Evolutionary conservation across 2,113 vertebrate species (phyloP), one percentile per base, ranked within the genome.

Genomic region (Archocentrus centrarchus): DNA sequence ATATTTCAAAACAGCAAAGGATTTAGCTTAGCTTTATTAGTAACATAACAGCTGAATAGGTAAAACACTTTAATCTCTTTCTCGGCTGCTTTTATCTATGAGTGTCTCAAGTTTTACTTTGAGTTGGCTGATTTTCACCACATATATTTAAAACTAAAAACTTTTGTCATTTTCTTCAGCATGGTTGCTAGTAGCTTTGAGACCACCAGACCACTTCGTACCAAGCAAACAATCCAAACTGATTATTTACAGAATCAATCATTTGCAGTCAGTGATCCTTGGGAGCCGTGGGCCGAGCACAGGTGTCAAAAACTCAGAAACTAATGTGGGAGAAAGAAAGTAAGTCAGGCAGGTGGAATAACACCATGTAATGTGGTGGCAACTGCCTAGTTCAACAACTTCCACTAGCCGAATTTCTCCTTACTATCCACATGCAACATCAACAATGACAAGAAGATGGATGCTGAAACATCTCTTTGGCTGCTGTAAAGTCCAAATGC

Each of bases 391-490:
- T 30, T 78, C 3, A 59, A 59, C 9, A 8, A 11, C n/a, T 39
- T 11, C 18, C 32, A 53, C 62, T 53, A 59, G 1, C 4, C 60
- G 20, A 39, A 41, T 39, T 41, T 50, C 11, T 35, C 24, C 63
- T 86, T 18, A 22, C 68, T 9, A 68, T 81, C 63, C 14, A n/a
- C 14, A 62, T 44, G 27, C 83, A 70, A 83, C 60, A 37, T 18
- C 50, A 50, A 58, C 1, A 3, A 58, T 59, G 70, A 81, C 7
- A 77, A 41, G 75, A 53, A 39, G 47, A 82, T 13, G 53, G 47
- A 76, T 32, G 84, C 32, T 20, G 62, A 77, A 85, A 32, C 37
- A 17, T 30, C 81, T 75, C 37, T 11, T 20, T 75, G 18, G 37
- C 37, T 39, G 37, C 37, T 9, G 37, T 10, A 9, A 39, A 39